These are phyloP conservation scores for Tachysurus vachellii DNA, from an alignment of 2,113 vertebrate genomes.

Conservation along the genomic window DNA sequence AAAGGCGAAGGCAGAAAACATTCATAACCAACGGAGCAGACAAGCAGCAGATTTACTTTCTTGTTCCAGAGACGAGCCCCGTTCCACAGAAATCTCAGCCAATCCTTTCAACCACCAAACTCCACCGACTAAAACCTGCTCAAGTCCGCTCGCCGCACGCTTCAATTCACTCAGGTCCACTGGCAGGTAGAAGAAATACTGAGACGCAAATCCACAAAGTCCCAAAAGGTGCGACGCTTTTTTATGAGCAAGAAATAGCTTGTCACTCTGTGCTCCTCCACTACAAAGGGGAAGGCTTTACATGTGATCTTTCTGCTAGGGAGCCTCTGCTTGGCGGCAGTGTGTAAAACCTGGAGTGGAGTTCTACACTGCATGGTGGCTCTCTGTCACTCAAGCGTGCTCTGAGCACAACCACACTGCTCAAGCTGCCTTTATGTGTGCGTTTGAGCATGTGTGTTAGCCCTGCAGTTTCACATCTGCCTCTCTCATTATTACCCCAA, in stretches of 20 bases:
- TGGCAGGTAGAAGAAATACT: constrained; percentile 64
- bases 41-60: constrained; percentile 79
- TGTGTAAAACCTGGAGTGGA: constrained; percentile 85
- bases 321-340: constrained; percentile 75
- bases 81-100: constrained; percentile 69
- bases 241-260: constrained; percentile 80
- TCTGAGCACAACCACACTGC: constrained; percentile 27
- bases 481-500: constrained; percentile 41
- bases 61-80: constrained; percentile 72
- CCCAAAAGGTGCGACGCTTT: constrained; percentile 62
- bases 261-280: constrained; percentile 83
- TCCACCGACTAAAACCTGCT: constrained; percentile 62
- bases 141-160: constrained; percentile 63
- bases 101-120: constrained; percentile 70
- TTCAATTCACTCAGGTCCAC: constrained; percentile 58
- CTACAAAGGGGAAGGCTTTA: constrained; percentile 88
- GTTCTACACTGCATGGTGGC: constrained; percentile 41
- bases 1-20: constrained; percentile 71
- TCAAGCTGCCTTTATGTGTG: constrained; percentile 34
- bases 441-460: constrained; percentile 1
- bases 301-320: constrained; percentile 88
- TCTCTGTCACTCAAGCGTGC: constrained; percentile 46
- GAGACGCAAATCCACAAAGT: constrained; percentile 67
- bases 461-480: constrained; percentile 24
- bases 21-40: constrained; percentile 73